Evolutionary conservation across 2,113 vertebrate species (phyloP).

Genomic region (Campylomormyrus tamandua): DNA sequence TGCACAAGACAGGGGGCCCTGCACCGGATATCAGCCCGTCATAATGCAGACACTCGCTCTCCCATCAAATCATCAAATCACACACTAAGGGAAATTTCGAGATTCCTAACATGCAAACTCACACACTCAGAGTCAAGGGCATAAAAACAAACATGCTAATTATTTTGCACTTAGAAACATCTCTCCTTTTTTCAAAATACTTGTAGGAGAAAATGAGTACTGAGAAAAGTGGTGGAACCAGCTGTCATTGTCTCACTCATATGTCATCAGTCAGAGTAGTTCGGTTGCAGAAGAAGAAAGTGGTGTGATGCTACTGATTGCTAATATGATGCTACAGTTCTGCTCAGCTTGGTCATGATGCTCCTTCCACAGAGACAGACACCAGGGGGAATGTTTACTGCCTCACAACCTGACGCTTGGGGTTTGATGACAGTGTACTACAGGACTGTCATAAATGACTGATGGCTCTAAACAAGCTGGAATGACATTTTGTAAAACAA

Average conservation of each 20-base stretch:
- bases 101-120: background rate
- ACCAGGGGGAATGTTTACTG: background rate
- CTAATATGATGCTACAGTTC: background rate
- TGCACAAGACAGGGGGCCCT: background rate
- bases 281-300: background rate
- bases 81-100: background rate
- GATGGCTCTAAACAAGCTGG: background rate
- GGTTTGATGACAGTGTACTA: background rate
- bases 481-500: background rate
- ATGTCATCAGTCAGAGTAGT: background rate
- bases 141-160: background rate
- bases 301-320: background rate
- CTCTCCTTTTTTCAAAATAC: background rate
- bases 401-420: background rate
- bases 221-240: background rate
- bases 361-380: background rate
- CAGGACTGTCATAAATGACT: background rate
- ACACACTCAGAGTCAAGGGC: background rate
- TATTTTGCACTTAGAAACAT: background rate
- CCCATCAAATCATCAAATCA: background rate
- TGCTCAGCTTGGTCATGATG: background rate
- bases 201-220: too few species aligned
- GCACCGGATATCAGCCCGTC: background rate
- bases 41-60: background rate
- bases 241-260: background rate